Evolutionary conservation across 1,140 invertebrate species (phyloP), one percentile per base, ranked within the genome.

Genomic region (Magallana angulata): DNA sequence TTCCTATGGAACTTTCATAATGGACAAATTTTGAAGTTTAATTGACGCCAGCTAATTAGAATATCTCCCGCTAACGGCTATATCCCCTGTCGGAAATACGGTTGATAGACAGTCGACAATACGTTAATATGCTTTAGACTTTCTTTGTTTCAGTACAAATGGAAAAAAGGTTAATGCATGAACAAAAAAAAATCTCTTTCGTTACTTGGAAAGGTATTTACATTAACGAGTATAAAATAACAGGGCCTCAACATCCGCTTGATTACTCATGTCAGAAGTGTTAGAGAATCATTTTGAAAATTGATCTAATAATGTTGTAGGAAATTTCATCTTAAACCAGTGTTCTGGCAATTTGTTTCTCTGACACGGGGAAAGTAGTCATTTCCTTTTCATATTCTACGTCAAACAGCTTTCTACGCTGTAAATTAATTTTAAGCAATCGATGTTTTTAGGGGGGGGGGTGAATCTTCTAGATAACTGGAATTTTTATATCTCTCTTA

Each of bases 241-340:
- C 68, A 30, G 68, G 18, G 24, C 14, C 24, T 18, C 68, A 30
- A 76, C 68, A 76, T 76, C 68, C 68, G 68, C 68, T 76, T 76
- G 68, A 76, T 76, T 76, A 76, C 24, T 76, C 68, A 76, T 76
- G 68, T 76, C 68, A 76, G 68, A 30, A 30, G 68, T 76, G 68
- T 76, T 76, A 76, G 11, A 30, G 68, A 76, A 76, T 76, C 68
- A 24, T 8, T 24, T 36, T 7, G 9, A 30, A 76, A 24, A 76
- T 76, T 76, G 68, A 76, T 76, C 68, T 76, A 76, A 76, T 76
- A 76, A 30, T 76, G 68, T 76, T 76, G 68, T 30, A 76, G 68
- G 68, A 76, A 76, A 76, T 76, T 76, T 76, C 68, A 76, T 76
- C 68, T 76, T 76, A 76, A 76, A 76, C 68, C 68, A 76, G 36